Evolutionary conservation across 2,797 vertebrate genomes (phyloP), one percentile per base, ranked within the genome.

Genomic region (Rousettus madagascariensis): DNA sequence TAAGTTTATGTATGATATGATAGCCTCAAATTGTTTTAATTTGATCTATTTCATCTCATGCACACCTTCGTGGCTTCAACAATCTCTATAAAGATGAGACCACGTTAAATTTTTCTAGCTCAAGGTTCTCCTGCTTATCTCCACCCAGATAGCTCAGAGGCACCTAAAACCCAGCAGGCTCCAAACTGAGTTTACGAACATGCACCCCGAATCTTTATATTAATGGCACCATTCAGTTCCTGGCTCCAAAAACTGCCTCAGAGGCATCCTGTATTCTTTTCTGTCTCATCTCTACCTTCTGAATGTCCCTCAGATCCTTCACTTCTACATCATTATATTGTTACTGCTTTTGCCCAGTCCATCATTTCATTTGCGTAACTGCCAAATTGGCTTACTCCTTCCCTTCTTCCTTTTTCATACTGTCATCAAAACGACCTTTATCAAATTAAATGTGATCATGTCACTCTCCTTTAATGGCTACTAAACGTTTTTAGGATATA

Each of bases 381-480:
- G 86, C 72, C 63, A 51, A 11, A 59, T 49, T 89, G 77, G 16
- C 30, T 85, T 51, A 46, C 12, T 19, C 24, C 26, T 11, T 38
- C 19, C 12, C 38, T 33, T 55, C 41, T 72, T 38, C 19, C 61
- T 57, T 59, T 68, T 75, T 66, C 63, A 33, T 68, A 13, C 43
- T 92, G 16, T 86, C 46, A 33, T 66, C 87, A 82, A 63, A 89
- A 53, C 68, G 43, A 71, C 46, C 38, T 87, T 96, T 84, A 28
- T 80, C 10, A 92, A 93, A 41, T 89, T 83, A 69, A 72, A 83
- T 63, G 43, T 87, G 51, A 94, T 90, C 38, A 36, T 80, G 26
- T 53, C 61, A 11, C 11, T 82, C 59, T 49, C 82, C 77, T 82
- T 91, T 38, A 38, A 0, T 49, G 68, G 77, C 68, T 91, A 55